Conservation (phyloP, 1,140 invertebrate species). For the Listronotus oregonensis region DNA sequence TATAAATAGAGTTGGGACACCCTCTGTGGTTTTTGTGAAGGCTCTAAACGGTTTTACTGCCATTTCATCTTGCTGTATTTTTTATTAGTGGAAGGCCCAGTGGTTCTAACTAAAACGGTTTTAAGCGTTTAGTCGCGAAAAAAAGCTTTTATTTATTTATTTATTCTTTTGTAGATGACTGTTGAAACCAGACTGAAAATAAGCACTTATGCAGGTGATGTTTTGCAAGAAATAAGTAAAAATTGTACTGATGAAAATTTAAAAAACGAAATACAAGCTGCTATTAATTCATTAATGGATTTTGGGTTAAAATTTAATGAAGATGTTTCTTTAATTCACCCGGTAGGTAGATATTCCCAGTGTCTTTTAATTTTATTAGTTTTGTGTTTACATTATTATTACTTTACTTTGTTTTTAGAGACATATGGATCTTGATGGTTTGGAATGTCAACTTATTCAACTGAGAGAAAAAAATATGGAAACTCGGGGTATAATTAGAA, state of each 20-base stretch:
- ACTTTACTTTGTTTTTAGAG: conserved; percentile 51
- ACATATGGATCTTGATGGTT: conserved; percentile 60
- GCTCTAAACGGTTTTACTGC: too few relatives aligned
- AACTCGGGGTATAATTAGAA: conserved; percentile 61
- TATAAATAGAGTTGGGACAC: too few relatives aligned
- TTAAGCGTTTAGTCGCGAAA: too few relatives aligned
- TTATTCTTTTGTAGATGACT: conserved; percentile 51
- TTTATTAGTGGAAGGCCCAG: too few relatives aligned
- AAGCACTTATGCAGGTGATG: conserved; percentile 55
- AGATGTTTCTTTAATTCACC: conserved; percentile 55
- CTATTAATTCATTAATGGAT: conserved; percentile 36
- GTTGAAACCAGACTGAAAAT: conserved; percentile 52
- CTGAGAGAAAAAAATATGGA: conserved; percentile 62
- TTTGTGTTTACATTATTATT: background rate
- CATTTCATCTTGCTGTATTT: too few relatives aligned
- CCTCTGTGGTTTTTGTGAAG: too few relatives aligned
- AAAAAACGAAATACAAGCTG: conserved; percentile 24
- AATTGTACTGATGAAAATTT: conserved; percentile 21
- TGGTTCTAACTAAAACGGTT: too few relatives aligned
- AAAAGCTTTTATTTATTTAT: too few relatives aligned
- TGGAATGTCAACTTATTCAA: conserved; percentile 61
- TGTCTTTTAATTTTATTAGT: too few relatives aligned
- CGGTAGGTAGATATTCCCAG: conserved; percentile 53
- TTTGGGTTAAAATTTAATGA: conserved; percentile 38
- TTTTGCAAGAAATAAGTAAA: conserved; percentile 37